These are phyloP conservation scores for Sphenodon punctatus DNA, from an alignment of 2,797 vertebrate species.

Conservation along the genomic window DNA sequence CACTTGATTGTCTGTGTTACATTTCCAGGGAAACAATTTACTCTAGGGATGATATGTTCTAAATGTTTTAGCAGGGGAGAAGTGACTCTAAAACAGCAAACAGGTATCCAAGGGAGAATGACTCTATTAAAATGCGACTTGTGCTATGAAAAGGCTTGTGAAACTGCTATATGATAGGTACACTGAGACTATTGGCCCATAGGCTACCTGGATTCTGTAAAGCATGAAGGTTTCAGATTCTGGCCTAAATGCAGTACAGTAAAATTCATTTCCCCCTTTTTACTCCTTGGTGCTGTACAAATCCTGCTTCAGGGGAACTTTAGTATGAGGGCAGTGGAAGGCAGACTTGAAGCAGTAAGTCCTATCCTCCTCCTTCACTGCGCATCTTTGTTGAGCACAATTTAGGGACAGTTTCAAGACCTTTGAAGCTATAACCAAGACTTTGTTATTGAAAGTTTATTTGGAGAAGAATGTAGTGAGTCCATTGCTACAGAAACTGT, in stretches of 20 bases:
- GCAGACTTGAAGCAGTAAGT: background rate
- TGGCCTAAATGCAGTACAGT: background rate
- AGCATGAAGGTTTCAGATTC: background rate
- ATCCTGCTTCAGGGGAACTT: background rate
- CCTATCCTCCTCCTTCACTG: background rate
- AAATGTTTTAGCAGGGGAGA: background rate
- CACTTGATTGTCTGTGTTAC: background rate
- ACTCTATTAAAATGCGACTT: background rate
- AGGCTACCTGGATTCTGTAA: background rate
- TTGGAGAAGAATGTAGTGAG: background rate
- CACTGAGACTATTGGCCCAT: no score
- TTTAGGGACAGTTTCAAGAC: background rate
- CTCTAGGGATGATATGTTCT: background rate
- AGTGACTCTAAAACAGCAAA: background rate
- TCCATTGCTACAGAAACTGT: background rate
- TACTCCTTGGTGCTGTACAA: background rate
- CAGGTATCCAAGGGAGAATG: background rate
- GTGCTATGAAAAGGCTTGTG: background rate
- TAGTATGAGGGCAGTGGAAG: background rate
- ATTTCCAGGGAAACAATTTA: accelerated
- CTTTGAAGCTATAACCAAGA: no score
- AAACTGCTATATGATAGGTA: background rate
- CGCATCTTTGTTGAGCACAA: background rate
- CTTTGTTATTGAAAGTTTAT: background rate
- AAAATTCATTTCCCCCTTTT: background rate